These are phyloP conservation scores for Cephus runcator DNA, from an alignment of 2,888 invertebrate genomes.

Conservation along the genomic window DNA sequence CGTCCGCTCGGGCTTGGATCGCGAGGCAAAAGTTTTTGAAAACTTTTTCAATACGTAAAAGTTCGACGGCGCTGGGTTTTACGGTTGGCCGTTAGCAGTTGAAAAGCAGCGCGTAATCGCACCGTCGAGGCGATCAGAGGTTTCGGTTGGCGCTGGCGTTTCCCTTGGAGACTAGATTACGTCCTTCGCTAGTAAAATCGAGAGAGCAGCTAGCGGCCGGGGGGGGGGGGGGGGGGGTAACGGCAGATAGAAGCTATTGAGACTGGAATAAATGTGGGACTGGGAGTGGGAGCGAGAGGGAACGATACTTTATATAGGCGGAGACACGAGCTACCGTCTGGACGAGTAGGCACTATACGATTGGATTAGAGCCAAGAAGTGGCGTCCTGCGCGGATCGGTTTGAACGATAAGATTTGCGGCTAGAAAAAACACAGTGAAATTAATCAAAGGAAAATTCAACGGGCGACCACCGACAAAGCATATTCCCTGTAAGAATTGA, in stretches of 20 bases:
- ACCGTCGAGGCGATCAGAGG: not conserved
- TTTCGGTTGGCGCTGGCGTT: not conserved
- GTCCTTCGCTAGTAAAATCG: not conserved
- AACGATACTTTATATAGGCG: slow-evolving; percentile 8
- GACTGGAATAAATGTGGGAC: not conserved
- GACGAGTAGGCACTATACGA: slow-evolving; percentile 9
- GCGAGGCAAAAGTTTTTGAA: slow-evolving; percentile 38
- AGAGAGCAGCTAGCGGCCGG: not conserved
- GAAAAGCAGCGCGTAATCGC: slow-evolving; percentile 29
- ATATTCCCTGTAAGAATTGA: slow-evolving; percentile 65
- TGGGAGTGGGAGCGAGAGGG: not conserved
- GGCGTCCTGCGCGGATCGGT: slow-evolving; percentile 19
- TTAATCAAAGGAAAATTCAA: slow-evolving; percentile 65
- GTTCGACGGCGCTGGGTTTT: slow-evolving; percentile 47
- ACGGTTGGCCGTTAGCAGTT: slow-evolving; percentile 50
- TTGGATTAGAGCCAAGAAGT: slow-evolving; percentile 29
- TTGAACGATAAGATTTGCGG: slow-evolving; percentile 33
- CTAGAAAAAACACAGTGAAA: slow-evolving; percentile 42
- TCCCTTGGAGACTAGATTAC: not conserved
- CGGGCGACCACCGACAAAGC: slow-evolving; percentile 61
- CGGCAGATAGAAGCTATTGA: not conserved
- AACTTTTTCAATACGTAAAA: slow-evolving; percentile 61
- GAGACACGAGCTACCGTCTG: slow-evolving; percentile 12
- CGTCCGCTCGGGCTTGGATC: slow-evolving; percentile 35
- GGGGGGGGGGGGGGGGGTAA: too few species aligned